Conservation (phyloP, 2,113 vertebrate genomes). For the Steatornis caripensis region DNA sequence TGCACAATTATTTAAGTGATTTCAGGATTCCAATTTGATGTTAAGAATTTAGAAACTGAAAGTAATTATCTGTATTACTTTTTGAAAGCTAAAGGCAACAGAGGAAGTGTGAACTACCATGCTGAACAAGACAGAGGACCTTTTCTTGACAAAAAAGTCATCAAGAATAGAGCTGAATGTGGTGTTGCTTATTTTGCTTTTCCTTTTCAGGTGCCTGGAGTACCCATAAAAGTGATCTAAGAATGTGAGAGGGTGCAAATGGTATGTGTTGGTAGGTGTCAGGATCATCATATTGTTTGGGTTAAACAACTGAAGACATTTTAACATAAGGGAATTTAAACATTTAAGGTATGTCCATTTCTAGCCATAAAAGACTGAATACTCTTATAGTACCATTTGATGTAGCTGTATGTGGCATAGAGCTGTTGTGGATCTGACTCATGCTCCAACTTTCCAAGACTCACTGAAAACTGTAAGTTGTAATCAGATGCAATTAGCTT, state of each 20-base stretch:
- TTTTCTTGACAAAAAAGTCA: neutral
- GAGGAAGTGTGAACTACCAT: neutral
- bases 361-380: neutral
- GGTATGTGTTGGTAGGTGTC: neutral
- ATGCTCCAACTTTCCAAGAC: neutral
- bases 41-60: neutral
- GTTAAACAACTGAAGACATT: neutral
- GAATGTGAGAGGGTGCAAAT: neutral
- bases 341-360: neutral
- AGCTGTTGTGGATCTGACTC: neutral
- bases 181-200: neutral
- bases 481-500: neutral
- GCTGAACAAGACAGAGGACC: neutral
- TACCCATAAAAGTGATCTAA: neutral
- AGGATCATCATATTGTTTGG: neutral
- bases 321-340: neutral
- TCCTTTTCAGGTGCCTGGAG: neutral
- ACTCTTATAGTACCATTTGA: neutral
- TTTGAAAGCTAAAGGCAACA: neutral
- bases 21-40: neutral
- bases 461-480: neutral
- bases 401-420: neutral
- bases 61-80: neutral
- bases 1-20: neutral
- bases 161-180: neutral